phyloP scores from a whole-genome alignment of 2,797 vertebrate species.

The Helicolenus hilgendorfi region DNA sequence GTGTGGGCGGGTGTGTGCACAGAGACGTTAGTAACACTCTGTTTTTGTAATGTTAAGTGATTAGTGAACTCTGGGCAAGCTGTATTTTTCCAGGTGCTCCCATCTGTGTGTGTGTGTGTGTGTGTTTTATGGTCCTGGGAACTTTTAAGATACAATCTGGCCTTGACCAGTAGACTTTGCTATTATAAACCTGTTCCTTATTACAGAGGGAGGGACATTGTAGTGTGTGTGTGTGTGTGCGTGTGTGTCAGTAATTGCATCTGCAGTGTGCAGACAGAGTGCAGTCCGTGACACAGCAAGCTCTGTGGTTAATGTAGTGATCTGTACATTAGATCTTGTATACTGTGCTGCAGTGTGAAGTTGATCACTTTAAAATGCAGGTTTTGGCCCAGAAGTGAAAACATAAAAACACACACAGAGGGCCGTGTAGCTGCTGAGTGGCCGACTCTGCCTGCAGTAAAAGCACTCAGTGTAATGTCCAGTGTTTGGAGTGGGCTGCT shows the following conservation, averaged over 20 bases:
- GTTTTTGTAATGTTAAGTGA: constrained; percentile 13
- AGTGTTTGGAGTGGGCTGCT: constrained; percentile 40
- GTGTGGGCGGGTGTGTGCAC: neutral
- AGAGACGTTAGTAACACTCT: neutral
- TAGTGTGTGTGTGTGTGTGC: neutral
- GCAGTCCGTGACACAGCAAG: constrained; percentile 1
- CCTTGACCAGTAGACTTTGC: constrained; percentile 61
- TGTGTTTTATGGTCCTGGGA: constrained; percentile 44
- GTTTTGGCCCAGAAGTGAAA: neutral
- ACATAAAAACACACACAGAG: constrained; percentile 17
- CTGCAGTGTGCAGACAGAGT: constrained; percentile 1
- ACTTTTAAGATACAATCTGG: constrained; percentile 52
- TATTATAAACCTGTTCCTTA: constrained; percentile 66
- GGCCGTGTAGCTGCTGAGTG: constrained; percentile 28
- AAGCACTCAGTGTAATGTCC: constrained; percentile 60
- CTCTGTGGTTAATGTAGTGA: constrained; percentile 35
- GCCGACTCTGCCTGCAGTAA: constrained; percentile 13
- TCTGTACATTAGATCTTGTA: constrained; percentile 39
- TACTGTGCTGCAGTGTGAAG: neutral
- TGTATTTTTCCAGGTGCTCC: constrained; percentile 38
- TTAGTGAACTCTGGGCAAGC: constrained; percentile 30
- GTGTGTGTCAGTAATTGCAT: constrained; percentile 4
- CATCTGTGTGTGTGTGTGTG: constrained; percentile 17
- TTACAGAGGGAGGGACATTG: constrained; percentile 6
- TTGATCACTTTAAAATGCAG: neutral